phyloP scores from a whole-genome alignment of 2,888 invertebrate species.

The Tribolium freemani region DNA sequence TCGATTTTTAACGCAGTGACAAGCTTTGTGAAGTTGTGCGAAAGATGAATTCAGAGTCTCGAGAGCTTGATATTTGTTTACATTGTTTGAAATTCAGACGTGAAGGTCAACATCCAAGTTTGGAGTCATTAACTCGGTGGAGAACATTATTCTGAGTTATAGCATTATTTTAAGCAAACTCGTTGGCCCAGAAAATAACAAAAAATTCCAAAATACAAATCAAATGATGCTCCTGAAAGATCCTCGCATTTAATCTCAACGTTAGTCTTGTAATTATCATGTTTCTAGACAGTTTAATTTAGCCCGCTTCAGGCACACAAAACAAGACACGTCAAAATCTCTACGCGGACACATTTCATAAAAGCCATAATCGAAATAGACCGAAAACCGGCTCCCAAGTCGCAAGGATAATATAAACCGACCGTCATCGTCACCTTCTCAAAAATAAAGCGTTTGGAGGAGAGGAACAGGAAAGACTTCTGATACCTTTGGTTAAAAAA shows the following conservation, averaged over 20 bases:
- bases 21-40: not conserved
- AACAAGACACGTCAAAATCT: not conserved
- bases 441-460: not conserved
- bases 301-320: not conserved
- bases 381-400: not conserved
- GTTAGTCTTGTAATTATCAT: not conserved
- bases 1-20: not conserved
- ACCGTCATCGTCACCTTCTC: not conserved
- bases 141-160: not conserved
- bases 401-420: not conserved
- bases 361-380: not conserved
- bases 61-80: not conserved
- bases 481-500: too few species aligned
- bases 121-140: constrained; percentile 21
- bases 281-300: not conserved
- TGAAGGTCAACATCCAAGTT: constrained; percentile 34
- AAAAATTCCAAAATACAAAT: not conserved
- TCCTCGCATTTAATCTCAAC: not conserved
- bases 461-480: too few species aligned
- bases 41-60: not conserved
- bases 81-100: constrained; percentile 26
- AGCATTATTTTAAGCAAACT: too few species aligned
- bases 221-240: not conserved
- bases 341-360: not conserved
- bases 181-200: not conserved